Conservation (phyloP, 2,113 vertebrate species). For the Calyptomena viridis region DNA sequence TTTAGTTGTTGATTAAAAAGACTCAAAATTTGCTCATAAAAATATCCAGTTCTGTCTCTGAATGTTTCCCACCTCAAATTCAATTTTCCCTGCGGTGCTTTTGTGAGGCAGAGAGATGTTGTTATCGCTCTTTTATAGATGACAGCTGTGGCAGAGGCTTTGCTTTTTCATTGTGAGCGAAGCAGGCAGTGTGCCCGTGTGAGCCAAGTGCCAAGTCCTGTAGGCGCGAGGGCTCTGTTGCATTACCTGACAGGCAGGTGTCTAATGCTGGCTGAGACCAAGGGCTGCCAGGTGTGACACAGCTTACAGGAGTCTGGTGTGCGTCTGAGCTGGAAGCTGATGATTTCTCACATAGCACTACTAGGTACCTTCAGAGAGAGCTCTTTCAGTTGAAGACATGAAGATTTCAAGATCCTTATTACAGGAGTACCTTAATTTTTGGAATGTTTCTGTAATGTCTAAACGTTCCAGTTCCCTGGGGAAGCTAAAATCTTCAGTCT, state of each 20-base stretch:
- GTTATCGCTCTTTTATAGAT: background rate
- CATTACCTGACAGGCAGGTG: background rate
- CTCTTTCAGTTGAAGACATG: background rate
- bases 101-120: background rate
- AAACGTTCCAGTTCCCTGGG: background rate
- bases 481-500: background rate
- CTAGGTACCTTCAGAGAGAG: background rate
- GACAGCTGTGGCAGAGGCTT: background rate
- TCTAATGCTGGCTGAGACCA: rapidly evolving
- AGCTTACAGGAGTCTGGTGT: background rate
- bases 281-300: background rate
- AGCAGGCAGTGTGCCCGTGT: rapidly evolving
- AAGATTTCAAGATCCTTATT: background rate
- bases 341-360: background rate
- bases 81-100: background rate
- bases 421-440: background rate
- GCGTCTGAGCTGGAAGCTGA: background rate
- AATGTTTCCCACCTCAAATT: background rate
- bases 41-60: background rate
- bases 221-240: rapidly evolving
- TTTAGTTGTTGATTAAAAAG: background rate
- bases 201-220: background rate
- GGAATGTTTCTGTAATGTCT: background rate
- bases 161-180: background rate
- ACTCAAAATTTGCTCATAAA: background rate